Base-by-base conservation (phyloP, 2,113 vertebrate genomes). In the Cephalopholis sonnerati region DNA sequence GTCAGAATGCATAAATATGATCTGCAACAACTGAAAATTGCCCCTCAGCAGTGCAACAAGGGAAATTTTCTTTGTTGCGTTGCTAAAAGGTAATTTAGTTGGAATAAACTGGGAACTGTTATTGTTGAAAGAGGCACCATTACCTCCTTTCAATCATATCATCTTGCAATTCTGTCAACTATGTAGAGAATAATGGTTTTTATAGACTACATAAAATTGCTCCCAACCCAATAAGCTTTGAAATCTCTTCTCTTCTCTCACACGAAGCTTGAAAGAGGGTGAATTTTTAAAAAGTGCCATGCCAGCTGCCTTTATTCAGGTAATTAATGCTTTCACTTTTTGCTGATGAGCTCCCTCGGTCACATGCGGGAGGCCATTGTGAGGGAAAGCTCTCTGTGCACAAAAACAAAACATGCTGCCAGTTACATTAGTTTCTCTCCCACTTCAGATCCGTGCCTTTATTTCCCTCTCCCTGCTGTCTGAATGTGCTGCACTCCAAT, bases 271-370 rank as follows among this genome's bases (percentile, higher is more conserved):
- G 48, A 82, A 61, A 83, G 67, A 76, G 48, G 69, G 50, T 17
- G 64, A 44, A 27, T 76, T 75, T 77, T 79, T 74, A 44, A 82
- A 82, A 85, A 77, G 70, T 62, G 73, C 80, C 46, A 22, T 29
- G 75, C 87, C 59, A 77, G 85, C 86, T 84, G 74, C 86, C 64
- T 90, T 90, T 84, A 84, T 87, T 82, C 79, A 71, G 84, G 87
- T 91, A 91, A 90, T 91, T 90, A 91, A 87, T 84, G 87, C 86
- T 87, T 84, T 87, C 82, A 78, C 87, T 81, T 71, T 68, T 16
- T 70, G 63, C 77, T 85, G 82, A 90, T 82, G 85, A 88, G 85
- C 85, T 86, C 75, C 81, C 81, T 54, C 13, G 16, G 70, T 82
- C 78, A 46, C 59, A 75, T 11, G 68, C 39, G 29, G 80, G 75